Evolutionary conservation across 2,797 vertebrate genomes (phyloP).

Genomic region (Premnoplex brunnescens): DNA sequence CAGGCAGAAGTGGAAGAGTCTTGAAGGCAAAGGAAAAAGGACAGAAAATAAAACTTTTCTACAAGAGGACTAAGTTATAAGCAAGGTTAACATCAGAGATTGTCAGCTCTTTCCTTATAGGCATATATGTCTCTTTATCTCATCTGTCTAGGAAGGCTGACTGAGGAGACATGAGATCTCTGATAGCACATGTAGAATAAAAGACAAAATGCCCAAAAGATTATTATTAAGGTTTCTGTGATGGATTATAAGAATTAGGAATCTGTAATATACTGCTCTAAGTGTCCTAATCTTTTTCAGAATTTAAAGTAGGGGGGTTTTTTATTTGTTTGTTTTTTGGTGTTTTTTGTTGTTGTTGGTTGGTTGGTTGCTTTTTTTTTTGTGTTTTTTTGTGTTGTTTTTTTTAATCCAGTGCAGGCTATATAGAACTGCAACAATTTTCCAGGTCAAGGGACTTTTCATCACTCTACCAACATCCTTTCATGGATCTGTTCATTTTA

Average conservation of each 20-base stretch:
- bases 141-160: neutral
- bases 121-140: neutral
- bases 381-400: too few relatives aligned
- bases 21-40: neutral
- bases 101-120: neutral
- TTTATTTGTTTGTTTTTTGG: too few relatives aligned
- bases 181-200: neutral
- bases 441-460: conserved; percentile 32
- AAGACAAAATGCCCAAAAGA: neutral
- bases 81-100: neutral
- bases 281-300: neutral
- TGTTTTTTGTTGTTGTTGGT: too few relatives aligned
- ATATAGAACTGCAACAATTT: neutral
- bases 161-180: neutral
- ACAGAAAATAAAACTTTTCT: neutral
- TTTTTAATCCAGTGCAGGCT: neutral
- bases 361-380: too few relatives aligned
- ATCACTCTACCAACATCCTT: neutral
- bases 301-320: neutral
- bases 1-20: neutral
- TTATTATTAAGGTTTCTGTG: neutral
- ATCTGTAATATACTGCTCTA: neutral
- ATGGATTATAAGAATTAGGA: neutral
- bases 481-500: neutral
- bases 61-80: neutral